These are phyloP conservation scores for Fistularia tabacaria DNA, from an alignment of 2,797 vertebrate species.

Conservation along the genomic window DNA sequence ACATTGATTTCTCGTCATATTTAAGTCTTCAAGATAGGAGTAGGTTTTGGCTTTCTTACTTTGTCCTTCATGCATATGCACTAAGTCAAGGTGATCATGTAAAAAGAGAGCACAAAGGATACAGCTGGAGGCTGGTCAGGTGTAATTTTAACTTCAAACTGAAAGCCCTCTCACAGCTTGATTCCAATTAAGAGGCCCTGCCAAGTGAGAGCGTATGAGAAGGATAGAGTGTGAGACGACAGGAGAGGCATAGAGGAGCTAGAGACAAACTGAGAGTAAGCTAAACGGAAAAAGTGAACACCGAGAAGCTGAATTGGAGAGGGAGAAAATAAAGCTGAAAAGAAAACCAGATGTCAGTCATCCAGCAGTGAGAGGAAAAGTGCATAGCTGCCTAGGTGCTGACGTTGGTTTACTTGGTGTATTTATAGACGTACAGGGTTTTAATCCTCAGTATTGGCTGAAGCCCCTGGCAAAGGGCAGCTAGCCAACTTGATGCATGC, in stretches of 20 bases:
- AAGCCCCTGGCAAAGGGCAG: constrained; percentile 63
- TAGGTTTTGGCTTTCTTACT: constrained; percentile 16
- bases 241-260: constrained; percentile 27
- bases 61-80: constrained; percentile 27
- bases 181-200: constrained; percentile 74
- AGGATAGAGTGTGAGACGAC: constrained; percentile 32
- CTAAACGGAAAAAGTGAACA: constrained; percentile 24
- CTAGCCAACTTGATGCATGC: constrained; percentile 61
- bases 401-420: constrained; percentile 67
- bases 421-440: constrained; percentile 76
- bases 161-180: constrained; percentile 69
- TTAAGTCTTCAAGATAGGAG: too few relatives aligned
- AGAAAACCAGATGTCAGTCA: constrained; percentile 33
- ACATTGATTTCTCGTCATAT: too few relatives aligned
- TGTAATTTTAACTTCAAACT: constrained; percentile 67
- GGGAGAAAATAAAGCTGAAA: constrained; percentile 26
- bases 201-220: constrained; percentile 59
- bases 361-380: constrained; percentile 58
- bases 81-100: constrained; percentile 32
- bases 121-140: constrained; percentile 64
- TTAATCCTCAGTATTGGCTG: constrained; percentile 75
- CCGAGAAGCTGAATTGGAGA: constrained; percentile 23
- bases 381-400: constrained; percentile 56
- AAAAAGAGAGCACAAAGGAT: constrained; percentile 48
- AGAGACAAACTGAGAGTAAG: constrained; percentile 40